Evolutionary conservation across 2,113 vertebrate species (phyloP), one percentile per base, ranked within the genome.

Genomic region (Callaeas wilsoni): DNA sequence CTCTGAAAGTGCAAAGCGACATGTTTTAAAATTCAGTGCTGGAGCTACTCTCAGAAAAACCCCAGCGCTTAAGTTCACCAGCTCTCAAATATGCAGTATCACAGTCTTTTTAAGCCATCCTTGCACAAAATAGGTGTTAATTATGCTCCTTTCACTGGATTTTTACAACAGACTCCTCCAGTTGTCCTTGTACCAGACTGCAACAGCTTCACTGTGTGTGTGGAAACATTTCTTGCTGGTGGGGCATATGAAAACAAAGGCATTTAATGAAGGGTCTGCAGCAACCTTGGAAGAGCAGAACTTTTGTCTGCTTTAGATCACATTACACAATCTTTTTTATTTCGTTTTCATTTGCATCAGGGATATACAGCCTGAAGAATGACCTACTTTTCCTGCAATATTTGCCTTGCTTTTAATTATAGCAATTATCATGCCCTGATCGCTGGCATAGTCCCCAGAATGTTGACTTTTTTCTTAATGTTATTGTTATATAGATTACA

Each of bases 361-460:
- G 90, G 69, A 89, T 84, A 89, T 33, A 86, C 81, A 92, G 94
- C 53, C 73, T 90, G 73, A 96, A 96, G 84, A 85, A 65, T 97
- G 97, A 97, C 97, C 97, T 97, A 98, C 93, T 97, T 98, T 97
- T 81, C 55, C 76, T 93, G 65, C 80, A 96, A 89, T 95, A 95
- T 96, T 98, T 96, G 87, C 94, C 95, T 98, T 96, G 77, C 87
- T 97, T 97, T 98, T 98, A 98, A 98, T 98, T 97, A 98, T 93
- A 98, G 97, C 96, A 97, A 96, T 98, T 97, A 97, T 88, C 95
- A 47, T 92, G 87, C 82, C 91, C 94, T 87, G 96, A 94, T 97
- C 88, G 52, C 92, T 97, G 95, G 95, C 93, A 71, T 70, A 80
- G 42, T 95, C 95, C 76, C 92, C 92, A 92, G 93, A 96, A 97